Evolutionary conservation across 2,888 invertebrate species (phyloP), one percentile per base, ranked within the genome.

Genomic region (Urechis unicinctus): DNA sequence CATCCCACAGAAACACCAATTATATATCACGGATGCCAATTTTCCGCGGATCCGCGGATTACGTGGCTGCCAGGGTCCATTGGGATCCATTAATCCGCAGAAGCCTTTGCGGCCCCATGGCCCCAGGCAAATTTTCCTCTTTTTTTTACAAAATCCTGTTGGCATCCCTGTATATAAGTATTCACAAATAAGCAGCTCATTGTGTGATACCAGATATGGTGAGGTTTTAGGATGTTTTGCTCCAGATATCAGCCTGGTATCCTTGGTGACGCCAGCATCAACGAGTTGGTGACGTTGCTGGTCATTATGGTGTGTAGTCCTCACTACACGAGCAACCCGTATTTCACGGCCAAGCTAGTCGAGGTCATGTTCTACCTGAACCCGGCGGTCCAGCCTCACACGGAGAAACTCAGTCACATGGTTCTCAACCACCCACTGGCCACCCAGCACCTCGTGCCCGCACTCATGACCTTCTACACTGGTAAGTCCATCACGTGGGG

Each of bases 381-480:
- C 65, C 83, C 84, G 1, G 73, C 75, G 45, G 78, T 83, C 31
- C 82, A 83, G 60, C 75, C 74, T 1, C 62, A 73, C 45, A 73
- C 77, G 28, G 71, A 69, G 47, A 66, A 68, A 50, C 82, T 89
- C 6, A 86, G 88, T 70, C 83, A 84, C 58, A 83, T 88, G 75
- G 85, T 96, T 67, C 89, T 95, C 86, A 85, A 88, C 63, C 92
- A 95, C 77, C 88, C 88, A 52, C 82, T 92, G 60, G 87, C 91
- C 4, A 87, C 88, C 68, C 86, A 86, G 2, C 83, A 85, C 57
- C 81, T 98, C 58, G 90, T 94, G 0, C 88, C 91, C 65, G 88
- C 89, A 22, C 83, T 98, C 42, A 95, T 97, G 93, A 91, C 91
- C 79, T 98, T 98, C 81, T 98, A 98, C 80, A 93, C 95, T 56